A percentile compares a stretch with the other conserved stretches of the same genome.
These are phyloP conservation scores for Caenorhabditis elegans DNA, from an alignment of 1,140 invertebrate genomes.

Conservation along the genomic window DNA sequence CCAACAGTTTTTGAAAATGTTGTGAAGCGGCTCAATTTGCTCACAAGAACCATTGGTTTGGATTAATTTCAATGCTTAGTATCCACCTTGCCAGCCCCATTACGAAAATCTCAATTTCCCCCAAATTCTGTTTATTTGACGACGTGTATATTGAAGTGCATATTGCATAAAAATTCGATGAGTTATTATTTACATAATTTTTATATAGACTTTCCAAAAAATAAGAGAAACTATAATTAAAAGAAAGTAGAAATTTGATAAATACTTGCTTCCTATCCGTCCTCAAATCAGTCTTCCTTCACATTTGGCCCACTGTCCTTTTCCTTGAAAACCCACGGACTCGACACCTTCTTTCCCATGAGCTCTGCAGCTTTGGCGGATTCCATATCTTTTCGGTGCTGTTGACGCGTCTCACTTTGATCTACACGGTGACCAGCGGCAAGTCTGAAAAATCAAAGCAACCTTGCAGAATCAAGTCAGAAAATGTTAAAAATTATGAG, in stretches of 20 bases:
- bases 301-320: background rate
- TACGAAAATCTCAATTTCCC: background rate
- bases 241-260: too few relatives aligned
- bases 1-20: constrained; percentile 26
- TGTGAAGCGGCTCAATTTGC: constrained; percentile 15
- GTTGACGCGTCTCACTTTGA: constrained; percentile 39
- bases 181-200: too few relatives aligned
- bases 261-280: too few relatives aligned
- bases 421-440: constrained; percentile 49
- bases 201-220: too few relatives aligned
- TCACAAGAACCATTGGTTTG: constrained; percentile 13
- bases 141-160: too few relatives aligned
- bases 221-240: too few relatives aligned
- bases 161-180: too few relatives aligned
- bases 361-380: constrained; percentile 5
- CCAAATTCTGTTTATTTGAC: background rate
- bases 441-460: constrained; percentile 45
- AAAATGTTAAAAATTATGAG: too few relatives aligned
- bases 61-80: too few relatives aligned
- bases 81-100: too few relatives aligned
- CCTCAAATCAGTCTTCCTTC: background rate
- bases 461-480: too few relatives aligned
- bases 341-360: constrained; percentile 20
- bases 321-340: constrained; percentile 38
- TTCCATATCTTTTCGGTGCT: constrained; percentile 34